Evolutionary conservation across 2,797 vertebrate genomes (phyloP), one percentile per base, ranked within the genome.

Genomic region (Rhynchotus rufescens): DNA sequence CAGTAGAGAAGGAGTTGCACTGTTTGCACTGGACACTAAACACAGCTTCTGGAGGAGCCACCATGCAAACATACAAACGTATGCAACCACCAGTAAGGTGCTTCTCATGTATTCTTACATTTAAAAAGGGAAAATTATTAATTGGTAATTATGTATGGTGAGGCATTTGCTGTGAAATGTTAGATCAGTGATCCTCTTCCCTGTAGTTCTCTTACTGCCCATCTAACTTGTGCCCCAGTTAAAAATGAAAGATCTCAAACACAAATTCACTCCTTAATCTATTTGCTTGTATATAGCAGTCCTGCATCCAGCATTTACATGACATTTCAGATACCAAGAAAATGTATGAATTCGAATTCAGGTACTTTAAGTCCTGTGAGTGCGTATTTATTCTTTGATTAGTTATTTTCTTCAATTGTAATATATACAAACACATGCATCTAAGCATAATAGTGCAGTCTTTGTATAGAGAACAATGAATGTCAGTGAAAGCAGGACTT

Each of bases 171-270:
- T 84, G 60, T 77, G 54, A 61, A 32, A 67, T 1, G 2, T 77
- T 72, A 86, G 30, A 40, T 82, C 74, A 90, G 80, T 3, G 25
- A 86, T 61, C 78, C 72, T 90, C 84, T 93, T 91, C 60, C n/a
- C 80, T 17, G 28, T 92, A 78, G 80, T 89, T 92, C 52, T 79
- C 38, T 79, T 77, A 90, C 88, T 88, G 49, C 68, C 71, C 36
- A 64, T 49, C 13, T 88, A 84, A 45, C 59, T 86, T 88, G 32
- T 65, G 61, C 9, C 61, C 47, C 44, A 86, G 57, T 77, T 94
- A 80, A 86, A 91, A 94, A 86, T 23, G 38, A 57, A 88, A 89
- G 49, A 34, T 40, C 32, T 86, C 12, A 4, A 82, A 49, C 9
- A 57, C 36, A 73, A 71, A 79, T 67, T 60, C 26, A 9, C 32